phyloP scores from a whole-genome alignment of 2,888 invertebrate genomes.

The Oligia latruncula region DNA sequence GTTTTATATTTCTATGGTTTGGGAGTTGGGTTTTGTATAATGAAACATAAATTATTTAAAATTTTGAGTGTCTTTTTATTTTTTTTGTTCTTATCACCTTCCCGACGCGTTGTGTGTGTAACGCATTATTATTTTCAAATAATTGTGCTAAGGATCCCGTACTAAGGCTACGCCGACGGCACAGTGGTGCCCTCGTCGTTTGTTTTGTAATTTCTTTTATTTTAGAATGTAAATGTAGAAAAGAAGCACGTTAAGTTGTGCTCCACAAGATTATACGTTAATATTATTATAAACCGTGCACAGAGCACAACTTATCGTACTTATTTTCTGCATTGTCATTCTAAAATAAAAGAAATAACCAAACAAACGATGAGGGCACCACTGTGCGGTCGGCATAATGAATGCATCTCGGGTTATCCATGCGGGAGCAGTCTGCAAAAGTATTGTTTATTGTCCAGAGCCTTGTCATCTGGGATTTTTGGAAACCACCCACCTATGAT shows the following conservation, averaged over 20 bases:
- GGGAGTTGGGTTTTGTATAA: slow-evolving; percentile 62
- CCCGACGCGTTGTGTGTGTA: no score
- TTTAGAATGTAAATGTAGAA: no score
- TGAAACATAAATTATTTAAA: slow-evolving; percentile 57
- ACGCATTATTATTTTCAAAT: neutral
- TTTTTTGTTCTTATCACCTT: neutral
- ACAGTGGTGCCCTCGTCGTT: no score
- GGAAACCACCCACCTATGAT: neutral
- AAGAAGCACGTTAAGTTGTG: no score
- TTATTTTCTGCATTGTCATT: no score
- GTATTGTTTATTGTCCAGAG: neutral
- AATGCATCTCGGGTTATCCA: neutral
- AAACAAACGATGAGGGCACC: no score
- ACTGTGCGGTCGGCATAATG: neutral
- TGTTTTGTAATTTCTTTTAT: neutral
- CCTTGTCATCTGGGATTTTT: neutral
- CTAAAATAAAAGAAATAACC: no score
- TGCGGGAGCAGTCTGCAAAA: neutral
- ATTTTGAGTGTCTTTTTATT: slow-evolving; percentile 35
- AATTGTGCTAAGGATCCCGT: neutral
- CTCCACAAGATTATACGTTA: no score
- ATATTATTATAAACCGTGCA: no score
- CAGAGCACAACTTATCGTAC: no score
- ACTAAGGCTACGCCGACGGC: no score
- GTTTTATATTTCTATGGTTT: slow-evolving; percentile 61